Evolutionary conservation across 2,888 invertebrate genomes (phyloP).

Genomic region (Erannis defoliaria): DNA sequence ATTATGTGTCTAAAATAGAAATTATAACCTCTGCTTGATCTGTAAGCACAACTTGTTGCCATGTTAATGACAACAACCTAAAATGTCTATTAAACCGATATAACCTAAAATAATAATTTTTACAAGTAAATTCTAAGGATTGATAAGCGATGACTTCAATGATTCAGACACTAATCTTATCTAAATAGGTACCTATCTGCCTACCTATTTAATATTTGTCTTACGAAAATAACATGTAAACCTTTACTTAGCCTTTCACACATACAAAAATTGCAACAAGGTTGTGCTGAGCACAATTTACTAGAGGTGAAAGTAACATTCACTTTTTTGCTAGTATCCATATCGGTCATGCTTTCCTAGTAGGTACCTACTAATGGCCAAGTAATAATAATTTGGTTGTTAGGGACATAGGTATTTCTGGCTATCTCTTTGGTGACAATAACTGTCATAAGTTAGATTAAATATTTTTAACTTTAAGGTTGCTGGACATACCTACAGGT

Average conservation of each 20-base stretch:
- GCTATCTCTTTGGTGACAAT: not conserved
- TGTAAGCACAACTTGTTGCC: too few relatives aligned
- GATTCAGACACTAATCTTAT: constrained; percentile 19
- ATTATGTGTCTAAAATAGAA: too few relatives aligned
- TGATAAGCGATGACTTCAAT: constrained; percentile 11
- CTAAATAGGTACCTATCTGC: not conserved
- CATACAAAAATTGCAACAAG: constrained; percentile 39
- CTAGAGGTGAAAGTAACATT: constrained; percentile 78
- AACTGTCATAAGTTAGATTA: too few relatives aligned
- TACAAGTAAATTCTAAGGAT: not conserved
- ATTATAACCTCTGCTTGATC: too few relatives aligned
- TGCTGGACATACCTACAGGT: too few relatives aligned
- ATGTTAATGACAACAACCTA: too few relatives aligned
- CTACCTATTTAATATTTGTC: constrained; percentile 16
- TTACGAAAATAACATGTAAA: not conserved
- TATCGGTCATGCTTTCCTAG: constrained; percentile 15
- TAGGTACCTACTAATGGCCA: not conserved
- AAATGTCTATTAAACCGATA: too few relatives aligned
- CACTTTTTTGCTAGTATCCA: constrained; percentile 58
- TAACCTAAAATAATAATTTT: constrained; percentile 2
- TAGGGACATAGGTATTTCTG: not conserved
- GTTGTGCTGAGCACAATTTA: constrained; percentile 56
- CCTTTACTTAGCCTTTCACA: constrained; percentile 20
- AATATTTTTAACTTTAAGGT: too few relatives aligned
- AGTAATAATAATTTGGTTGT: not conserved